Percentiles rank a stretch among this genome's conserved stretches.
These are phyloP conservation scores for Lypha dubia DNA, from an alignment of 2,888 invertebrate species.

Conservation along the genomic window DNA sequence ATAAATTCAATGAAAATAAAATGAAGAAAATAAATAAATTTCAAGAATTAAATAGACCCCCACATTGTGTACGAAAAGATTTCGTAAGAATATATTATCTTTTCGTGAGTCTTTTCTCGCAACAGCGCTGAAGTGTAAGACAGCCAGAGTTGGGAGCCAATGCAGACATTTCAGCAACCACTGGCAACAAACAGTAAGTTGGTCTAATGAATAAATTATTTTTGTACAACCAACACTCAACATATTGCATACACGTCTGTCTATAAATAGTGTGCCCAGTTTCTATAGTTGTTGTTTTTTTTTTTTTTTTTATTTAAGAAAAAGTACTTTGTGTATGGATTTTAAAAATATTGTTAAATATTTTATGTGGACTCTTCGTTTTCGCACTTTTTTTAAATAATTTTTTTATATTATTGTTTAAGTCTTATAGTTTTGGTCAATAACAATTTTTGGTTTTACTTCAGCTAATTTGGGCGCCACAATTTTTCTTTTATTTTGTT, in stretches of 20 bases:
- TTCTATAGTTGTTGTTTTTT: not conserved
- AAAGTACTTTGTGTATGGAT: conserved; percentile 29
- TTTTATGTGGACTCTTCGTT: conserved; percentile 24
- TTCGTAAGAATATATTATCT: conserved; percentile 23
- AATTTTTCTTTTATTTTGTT: conserved; percentile 9
- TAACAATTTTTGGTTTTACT: conserved; percentile 22
- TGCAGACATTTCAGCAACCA: conserved; percentile 11
- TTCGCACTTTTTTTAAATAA: conserved; percentile 5
- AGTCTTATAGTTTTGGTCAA: conserved; percentile 63
- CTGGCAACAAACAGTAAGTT: conserved; percentile 55
- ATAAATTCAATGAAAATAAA: conserved; percentile 39
- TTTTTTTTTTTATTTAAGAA: no score
- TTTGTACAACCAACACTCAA: conserved; percentile 45
- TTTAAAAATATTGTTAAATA: conserved; percentile 46
- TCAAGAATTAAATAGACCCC: conserved; percentile 55
- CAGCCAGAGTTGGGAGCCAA: conserved; percentile 28
- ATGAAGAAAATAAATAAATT: conserved; percentile 24
- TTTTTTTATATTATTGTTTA: not conserved
- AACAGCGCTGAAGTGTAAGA: not conserved
- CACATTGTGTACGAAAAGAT: conserved; percentile 46
- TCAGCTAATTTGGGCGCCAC: conserved; percentile 60
- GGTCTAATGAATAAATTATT: conserved; percentile 71
- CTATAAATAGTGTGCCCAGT: conserved; percentile 49
- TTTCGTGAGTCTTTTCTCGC: not conserved
- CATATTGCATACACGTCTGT: conserved; percentile 64